phyloP scores from a whole-genome alignment of 2,797 vertebrate species.

The Myiothlypis chrysogaster region DNA sequence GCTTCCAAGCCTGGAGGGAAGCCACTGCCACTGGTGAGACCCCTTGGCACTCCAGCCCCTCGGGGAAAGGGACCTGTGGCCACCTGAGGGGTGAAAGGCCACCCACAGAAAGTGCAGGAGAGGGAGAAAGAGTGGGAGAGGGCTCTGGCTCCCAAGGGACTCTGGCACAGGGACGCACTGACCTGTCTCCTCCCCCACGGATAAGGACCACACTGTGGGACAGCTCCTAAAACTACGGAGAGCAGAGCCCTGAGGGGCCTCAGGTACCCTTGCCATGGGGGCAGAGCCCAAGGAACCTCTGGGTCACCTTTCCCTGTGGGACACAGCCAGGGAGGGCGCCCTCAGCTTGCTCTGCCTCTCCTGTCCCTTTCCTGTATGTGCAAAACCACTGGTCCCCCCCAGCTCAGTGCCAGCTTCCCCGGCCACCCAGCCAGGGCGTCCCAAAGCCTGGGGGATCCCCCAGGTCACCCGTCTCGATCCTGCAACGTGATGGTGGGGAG shows the following conservation, averaged over 20 bases:
- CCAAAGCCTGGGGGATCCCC: not conserved
- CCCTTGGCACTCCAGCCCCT: not conserved
- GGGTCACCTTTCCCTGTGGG: rapidly evolving
- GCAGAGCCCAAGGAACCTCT: not conserved
- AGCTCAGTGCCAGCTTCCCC: not conserved
- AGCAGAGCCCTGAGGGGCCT: not conserved
- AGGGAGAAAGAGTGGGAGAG: not conserved
- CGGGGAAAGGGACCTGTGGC: not conserved
- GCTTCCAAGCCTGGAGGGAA: not conserved
- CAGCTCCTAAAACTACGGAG: slow-evolving; percentile 19
- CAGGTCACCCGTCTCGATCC: not conserved
- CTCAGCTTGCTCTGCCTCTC: slow-evolving; percentile 16
- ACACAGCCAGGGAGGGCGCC: not conserved
- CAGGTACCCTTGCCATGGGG: not conserved
- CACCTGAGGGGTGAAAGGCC: slow-evolving; percentile 5
- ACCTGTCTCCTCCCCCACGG: not conserved
- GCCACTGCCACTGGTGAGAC: slow-evolving; percentile 16
- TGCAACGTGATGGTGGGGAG: not conserved
- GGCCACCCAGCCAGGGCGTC: not conserved
- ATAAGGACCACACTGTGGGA: not conserved
- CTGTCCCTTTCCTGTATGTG: not conserved
- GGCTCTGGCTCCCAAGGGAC: not conserved
- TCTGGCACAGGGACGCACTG: not conserved
- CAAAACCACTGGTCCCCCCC: not conserved
- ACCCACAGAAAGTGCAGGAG: slow-evolving; percentile 15